Base-by-base conservation (phyloP, 2,888 invertebrate species). In the Allolobophora icterica region DNA sequence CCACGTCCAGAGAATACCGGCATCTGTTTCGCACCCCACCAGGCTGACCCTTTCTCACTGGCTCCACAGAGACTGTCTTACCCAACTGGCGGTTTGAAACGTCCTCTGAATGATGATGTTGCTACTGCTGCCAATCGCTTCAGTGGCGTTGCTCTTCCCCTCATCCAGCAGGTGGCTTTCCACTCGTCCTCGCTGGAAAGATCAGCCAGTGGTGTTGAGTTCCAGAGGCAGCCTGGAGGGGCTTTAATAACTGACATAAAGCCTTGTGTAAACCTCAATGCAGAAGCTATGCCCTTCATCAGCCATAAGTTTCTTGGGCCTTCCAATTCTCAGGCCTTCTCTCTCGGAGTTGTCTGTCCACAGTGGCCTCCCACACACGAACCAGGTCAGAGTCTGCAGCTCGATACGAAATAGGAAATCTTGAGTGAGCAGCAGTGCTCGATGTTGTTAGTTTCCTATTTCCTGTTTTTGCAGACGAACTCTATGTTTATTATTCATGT, bases 391-490 rank as follows among this genome's bases (percentile, higher is more conserved):
- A n/a, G 71, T n/a, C 71, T 71, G 71, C 52, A 52, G 52, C 71
- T 71, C n/a, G 71, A 71, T n/a, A 71, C 71, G n/a, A 71, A 71
- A 71, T 71, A 71, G 71, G 71, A n/a, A 71, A 71, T n/a, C 13
- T 71, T 71, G n/a, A 17, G n/a, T 30, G n/a, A 71, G n/a, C 71
- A n/a, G 8, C 21, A 52, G 52, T 52, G 52, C 52, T 21, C 19
- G n/a, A n/a, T 71, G n/a, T 71, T 71, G 71, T n/a, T 71, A n/a
- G 71, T 71, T 71, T 71, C n/a, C 71, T n/a, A n/a, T n/a, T n/a
- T 71, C 11, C 71, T 71, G 71, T 71, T 71, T 71, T 71, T 8
- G 11, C 71, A 71, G 71, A 52, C n/a, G 71, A 71, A 71, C n/a
- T 71, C 5, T 71, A n/a, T 71, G 0, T 71, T 71, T 71, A n/a